Evolutionary conservation across 2,888 invertebrate genomes (phyloP).

Genomic region (Agrochola lychnidis): DNA sequence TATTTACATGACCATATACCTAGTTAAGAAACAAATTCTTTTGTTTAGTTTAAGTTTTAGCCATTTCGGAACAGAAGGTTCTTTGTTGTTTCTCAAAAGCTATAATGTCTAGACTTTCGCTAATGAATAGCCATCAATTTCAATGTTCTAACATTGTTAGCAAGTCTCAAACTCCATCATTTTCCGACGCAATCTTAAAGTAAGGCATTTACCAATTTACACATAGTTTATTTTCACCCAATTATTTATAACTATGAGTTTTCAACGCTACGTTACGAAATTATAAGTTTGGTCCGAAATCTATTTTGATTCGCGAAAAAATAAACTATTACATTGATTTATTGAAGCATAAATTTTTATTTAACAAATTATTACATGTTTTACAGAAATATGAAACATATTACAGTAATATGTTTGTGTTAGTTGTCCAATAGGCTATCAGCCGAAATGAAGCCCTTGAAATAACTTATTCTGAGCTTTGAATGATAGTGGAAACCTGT

Average conservation of each 20-base stretch:
- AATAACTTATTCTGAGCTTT: constrained; percentile 36
- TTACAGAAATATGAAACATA: constrained; percentile 48
- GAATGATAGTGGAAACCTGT: constrained; percentile 57
- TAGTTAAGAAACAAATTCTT: constrained; percentile 13
- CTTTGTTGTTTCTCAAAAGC: constrained; percentile 37
- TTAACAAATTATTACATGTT: constrained; percentile 50
- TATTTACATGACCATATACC: constrained; percentile 26
- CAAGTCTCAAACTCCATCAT: constrained; percentile 3
- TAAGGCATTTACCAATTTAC: constrained; percentile 39
- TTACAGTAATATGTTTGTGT: constrained; percentile 50
- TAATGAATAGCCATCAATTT: constrained; percentile 58
- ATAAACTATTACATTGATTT: constrained; percentile 58
- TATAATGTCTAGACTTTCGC: constrained; percentile 58
- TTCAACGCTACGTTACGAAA: constrained; percentile 42
- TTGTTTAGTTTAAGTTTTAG: constrained; percentile 15
- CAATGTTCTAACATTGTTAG: constrained; percentile 46
- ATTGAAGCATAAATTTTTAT: constrained; percentile 44
- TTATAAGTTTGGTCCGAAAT: constrained; percentile 21
- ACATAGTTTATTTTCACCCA: constrained; percentile 32
- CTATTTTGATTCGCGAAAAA: constrained; percentile 53
- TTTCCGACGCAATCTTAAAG: constrained; percentile 47
- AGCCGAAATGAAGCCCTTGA: constrained; percentile 59
- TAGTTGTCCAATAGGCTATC: constrained; percentile 39
- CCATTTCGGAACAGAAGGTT: constrained; percentile 14
- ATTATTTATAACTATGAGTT: constrained; percentile 42